Conservation (phyloP, 2,113 vertebrate species). For the Cygnus atratus region DNA sequence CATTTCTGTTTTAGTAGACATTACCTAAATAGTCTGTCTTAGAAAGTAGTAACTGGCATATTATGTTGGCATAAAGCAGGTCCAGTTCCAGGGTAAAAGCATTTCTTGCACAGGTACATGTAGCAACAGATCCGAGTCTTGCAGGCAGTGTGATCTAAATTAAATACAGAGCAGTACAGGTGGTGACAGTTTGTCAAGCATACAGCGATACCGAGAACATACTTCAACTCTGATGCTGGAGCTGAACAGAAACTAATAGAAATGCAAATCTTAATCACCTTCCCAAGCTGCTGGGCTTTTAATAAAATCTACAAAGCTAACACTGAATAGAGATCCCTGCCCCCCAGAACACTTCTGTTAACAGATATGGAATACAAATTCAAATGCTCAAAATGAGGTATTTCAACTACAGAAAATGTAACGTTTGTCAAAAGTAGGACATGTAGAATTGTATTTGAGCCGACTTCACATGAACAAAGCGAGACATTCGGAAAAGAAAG, state of each 20-base stretch:
- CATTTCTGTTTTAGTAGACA: not conserved
- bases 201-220: fast-evolving
- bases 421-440: not conserved
- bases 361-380: not conserved
- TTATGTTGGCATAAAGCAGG: not conserved
- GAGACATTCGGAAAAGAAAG: not conserved
- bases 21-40: not conserved
- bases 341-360: fast-evolving
- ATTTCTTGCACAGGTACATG: not conserved
- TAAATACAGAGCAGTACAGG: fast-evolving
- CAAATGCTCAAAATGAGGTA: not conserved
- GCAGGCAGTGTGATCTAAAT: not conserved
- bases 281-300: not conserved
- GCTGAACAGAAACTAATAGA: not conserved
- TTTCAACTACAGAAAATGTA: not conserved
- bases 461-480: not conserved
- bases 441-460: not conserved
- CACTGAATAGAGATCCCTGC: not conserved
- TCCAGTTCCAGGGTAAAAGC: not conserved
- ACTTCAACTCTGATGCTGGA: not conserved
- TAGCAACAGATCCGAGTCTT: not conserved
- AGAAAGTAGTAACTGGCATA: not conserved
- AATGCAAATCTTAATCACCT: not conserved
- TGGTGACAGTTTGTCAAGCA: not conserved
- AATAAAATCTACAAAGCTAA: not conserved